phyloP scores from a whole-genome alignment of 2,888 invertebrate genomes.

The Flexamia atlantica region DNA sequence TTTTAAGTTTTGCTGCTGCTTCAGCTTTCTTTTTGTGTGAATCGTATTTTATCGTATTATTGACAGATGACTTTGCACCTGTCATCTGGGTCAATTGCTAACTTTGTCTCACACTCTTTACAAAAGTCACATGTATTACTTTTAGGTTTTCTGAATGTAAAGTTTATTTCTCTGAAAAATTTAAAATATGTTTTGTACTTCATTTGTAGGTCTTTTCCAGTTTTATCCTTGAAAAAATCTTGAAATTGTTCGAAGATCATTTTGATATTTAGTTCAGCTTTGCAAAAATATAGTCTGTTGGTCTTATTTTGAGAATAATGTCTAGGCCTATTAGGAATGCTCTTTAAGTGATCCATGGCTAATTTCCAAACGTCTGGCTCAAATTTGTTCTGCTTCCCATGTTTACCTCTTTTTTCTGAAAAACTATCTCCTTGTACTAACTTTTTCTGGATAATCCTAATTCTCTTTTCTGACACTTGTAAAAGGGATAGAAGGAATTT shows the following conservation, averaged over 20 bases:
- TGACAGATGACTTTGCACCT: neutral
- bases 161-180: slow-evolving; percentile 64
- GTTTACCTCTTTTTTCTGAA: slow-evolving; percentile 52
- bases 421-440: slow-evolving; percentile 1
- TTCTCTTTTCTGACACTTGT: slow-evolving; percentile 56
- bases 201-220: slow-evolving; percentile 44
- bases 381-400: slow-evolving; percentile 58
- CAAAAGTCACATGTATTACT: slow-evolving; percentile 68
- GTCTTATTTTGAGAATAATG: slow-evolving; percentile 53
- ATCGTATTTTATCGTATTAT: too few species aligned
- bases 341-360: slow-evolving; percentile 61
- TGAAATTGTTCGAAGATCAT: slow-evolving; percentile 58
- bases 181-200: slow-evolving; percentile 61
- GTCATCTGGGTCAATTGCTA: neutral
- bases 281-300: slow-evolving; percentile 56
- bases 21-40: neutral
- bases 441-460: slow-evolving; percentile 53
- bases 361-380: slow-evolving; percentile 47
- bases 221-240: slow-evolving; percentile 55
- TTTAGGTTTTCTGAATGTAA: slow-evolving; percentile 61
- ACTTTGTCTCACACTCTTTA: slow-evolving; percentile 59
- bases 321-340: slow-evolving; percentile 58
- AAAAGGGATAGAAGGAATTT: slow-evolving; percentile 47
- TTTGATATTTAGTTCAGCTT: slow-evolving; percentile 58
- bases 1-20: neutral